Evolutionary conservation across 2,888 invertebrate genomes (phyloP), one percentile per base, ranked within the genome.

Genomic region (Morpho deidamia): DNA sequence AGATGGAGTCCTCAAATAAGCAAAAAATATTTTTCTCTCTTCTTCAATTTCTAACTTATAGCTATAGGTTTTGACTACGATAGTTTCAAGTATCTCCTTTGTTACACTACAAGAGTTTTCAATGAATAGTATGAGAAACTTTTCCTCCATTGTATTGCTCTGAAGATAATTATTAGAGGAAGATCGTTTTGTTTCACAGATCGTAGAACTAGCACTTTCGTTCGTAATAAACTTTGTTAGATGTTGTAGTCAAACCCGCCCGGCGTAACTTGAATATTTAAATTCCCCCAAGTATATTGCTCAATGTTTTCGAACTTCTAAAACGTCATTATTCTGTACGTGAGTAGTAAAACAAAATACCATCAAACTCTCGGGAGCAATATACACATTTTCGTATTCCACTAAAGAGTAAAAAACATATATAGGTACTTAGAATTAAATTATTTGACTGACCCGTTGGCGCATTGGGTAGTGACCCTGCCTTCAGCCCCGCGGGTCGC

Each of bases 301-400:
- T 38, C 40, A 40, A 48, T 53, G 53, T 46, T 55, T 41, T 32
- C 7, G 12, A 56, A 56, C 48, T 52, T 56, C 37, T 7, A 5
- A 32, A 35, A 47, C 33, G 33, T 42, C 39, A 47, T 51, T 42
- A 32, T 42, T 42, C 10, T 12, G 47, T 39, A 39, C 35, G 42
- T 51, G 32, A 42, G 42, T 32, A 23, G 23, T 23, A 23, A 23
- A 23, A 23, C 23, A 23, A 23, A 1, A 23, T 23, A 23, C 23
- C 23, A 23, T 23, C 23, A 23, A 23, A 23, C 23, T 23, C 5
- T 23, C 3, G 23, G 23, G 23, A 3, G 5, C 23, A 23, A 2
- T 23, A 23, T 23, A 23, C 4, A 23, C 23, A 23, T 23, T 23
- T 23, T 23, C 23, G 23, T 23, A 23, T 23, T 23, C 23, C 2